A percentile compares a stretch with the other conserved stretches of the same genome.
Evolutionary conservation across 2,113 vertebrate genomes (phyloP).

Genomic region (Oreochromis aureus): DNA sequence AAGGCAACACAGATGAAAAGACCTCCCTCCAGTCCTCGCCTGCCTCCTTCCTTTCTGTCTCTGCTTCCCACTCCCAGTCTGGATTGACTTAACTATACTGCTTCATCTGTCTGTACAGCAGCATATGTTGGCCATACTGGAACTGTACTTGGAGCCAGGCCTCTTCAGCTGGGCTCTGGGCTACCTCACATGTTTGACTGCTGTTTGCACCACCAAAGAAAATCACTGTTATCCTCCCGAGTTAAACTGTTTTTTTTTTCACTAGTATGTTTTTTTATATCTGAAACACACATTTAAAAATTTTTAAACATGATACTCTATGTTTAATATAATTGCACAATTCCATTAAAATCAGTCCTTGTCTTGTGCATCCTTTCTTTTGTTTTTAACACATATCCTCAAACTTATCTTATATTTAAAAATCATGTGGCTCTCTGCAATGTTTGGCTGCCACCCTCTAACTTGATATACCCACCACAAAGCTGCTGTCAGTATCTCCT

Average conservation of each 20-base stretch:
- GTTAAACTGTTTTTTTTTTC: neutral
- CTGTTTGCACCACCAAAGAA: neutral
- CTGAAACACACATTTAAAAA: neutral
- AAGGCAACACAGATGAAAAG: slow-evolving; percentile 28
- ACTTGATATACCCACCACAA: neutral
- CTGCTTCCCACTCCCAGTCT: slow-evolving; percentile 30
- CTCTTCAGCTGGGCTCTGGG: neutral
- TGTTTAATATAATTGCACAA: neutral
- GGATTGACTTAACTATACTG: slow-evolving; percentile 55
- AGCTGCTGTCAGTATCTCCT: neutral
- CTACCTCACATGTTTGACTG: neutral
- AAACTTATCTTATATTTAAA: neutral
- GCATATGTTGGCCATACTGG: slow-evolving; percentile 64
- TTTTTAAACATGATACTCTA: neutral
- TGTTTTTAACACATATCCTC: neutral
- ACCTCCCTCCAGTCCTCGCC: neutral
- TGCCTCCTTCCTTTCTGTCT: neutral
- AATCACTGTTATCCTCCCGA: neutral
- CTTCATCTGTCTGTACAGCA: slow-evolving; percentile 31
- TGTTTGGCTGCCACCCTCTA: neutral
- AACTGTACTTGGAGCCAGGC: slow-evolving; percentile 7
- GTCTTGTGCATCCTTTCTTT: neutral
- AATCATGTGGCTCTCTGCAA: neutral
- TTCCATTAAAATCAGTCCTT: neutral
- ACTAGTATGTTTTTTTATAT: neutral